Percentiles rank a stretch among this genome's conserved stretches.
Evolutionary conservation across 2,797 vertebrate genomes (phyloP).

Genomic region (Limosa lapponica): DNA sequence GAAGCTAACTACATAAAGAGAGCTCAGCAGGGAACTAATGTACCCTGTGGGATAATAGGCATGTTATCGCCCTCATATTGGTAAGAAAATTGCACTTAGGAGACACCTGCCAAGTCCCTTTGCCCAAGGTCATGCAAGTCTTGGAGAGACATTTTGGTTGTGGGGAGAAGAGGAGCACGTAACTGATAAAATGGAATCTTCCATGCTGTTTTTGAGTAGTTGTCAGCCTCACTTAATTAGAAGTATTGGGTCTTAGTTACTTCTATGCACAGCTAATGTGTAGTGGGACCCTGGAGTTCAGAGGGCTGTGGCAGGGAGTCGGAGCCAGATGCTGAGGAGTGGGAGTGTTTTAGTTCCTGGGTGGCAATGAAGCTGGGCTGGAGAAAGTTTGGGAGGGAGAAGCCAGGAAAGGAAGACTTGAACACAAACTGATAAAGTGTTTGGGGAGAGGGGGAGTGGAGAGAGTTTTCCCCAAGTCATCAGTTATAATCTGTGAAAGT

Average conservation of each 20-base stretch:
- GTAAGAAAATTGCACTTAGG: not conserved
- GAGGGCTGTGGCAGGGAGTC: not conserved
- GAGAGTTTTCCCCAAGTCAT: not conserved
- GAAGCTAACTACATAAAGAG: not conserved
- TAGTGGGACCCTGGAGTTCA: not conserved
- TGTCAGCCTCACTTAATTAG: not conserved
- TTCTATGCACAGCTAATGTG: not conserved
- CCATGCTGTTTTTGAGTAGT: not conserved
- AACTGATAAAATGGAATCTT: not conserved
- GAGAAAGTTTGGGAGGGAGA: not conserved
- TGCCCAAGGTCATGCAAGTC: not conserved
- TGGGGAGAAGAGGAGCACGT: not conserved
- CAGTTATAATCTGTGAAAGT: not conserved
- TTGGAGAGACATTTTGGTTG: not conserved
- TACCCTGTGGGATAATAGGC: not conserved
- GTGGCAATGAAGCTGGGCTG: not conserved
- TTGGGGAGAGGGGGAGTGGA: rapidly evolving
- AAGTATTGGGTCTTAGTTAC: not conserved
- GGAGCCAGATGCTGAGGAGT: rapidly evolving
- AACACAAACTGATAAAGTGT: not conserved
- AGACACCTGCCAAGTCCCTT: not conserved
- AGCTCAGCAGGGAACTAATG: not conserved
- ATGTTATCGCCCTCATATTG: not conserved
- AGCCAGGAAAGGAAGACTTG: not conserved
- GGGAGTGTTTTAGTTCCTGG: not conserved